Evolutionary conservation across 2,797 vertebrate genomes (phyloP).

Genomic region (Falco cherrug): DNA sequence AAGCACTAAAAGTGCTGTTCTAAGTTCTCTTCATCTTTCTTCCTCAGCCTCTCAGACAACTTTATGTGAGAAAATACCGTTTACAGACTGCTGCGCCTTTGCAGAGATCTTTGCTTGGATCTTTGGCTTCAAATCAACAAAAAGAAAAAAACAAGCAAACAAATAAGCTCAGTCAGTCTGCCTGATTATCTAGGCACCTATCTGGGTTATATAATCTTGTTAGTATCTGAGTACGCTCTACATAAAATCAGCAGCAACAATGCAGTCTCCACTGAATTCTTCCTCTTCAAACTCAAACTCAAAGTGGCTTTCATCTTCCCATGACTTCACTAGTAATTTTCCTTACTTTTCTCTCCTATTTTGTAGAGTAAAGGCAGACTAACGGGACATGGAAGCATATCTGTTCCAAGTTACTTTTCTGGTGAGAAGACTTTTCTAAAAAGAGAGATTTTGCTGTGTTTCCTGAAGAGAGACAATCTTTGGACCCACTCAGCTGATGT

Average conservation of each 20-base stretch:
- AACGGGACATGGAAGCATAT: background rate
- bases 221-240: background rate
- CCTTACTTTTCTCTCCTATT: background rate
- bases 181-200: constrained; percentile 48
- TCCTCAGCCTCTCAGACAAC: background rate
- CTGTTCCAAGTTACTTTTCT: background rate
- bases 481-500: background rate
- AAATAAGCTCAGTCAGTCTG: constrained; percentile 47
- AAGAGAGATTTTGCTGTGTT: background rate
- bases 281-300: background rate
- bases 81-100: background rate
- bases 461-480: background rate
- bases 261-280: background rate
- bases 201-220: constrained; percentile 31
- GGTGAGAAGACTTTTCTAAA: background rate
- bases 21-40: constrained; percentile 5
- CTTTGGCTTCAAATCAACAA: constrained; percentile 59
- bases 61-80: constrained; percentile 27
- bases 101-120: constrained; percentile 47
- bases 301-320: background rate
- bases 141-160: background rate
- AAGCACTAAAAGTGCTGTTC: background rate
- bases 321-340: background rate
- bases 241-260: background rate
- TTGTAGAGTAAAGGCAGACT: background rate